Evolutionary conservation across 1,140 invertebrate species (phyloP).

Genomic region (Bombus confusus): DNA sequence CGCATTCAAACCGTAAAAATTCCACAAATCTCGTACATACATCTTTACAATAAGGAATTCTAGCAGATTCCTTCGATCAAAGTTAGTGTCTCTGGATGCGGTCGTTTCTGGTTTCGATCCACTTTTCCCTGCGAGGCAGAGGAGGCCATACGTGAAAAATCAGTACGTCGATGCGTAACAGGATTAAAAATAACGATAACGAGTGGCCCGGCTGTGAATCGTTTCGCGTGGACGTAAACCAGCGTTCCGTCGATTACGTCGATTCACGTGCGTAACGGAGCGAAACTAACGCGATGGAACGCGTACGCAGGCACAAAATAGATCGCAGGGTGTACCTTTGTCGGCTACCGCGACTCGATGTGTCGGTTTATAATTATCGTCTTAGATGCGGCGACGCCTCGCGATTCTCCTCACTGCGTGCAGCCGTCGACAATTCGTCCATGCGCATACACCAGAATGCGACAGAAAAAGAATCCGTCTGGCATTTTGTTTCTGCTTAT

Average conservation of each 20-base stretch:
- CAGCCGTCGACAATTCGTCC: background rate
- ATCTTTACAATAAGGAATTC: background rate
- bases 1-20: no score
- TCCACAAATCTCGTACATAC: background rate
- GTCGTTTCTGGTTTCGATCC: background rate
- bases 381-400: background rate
- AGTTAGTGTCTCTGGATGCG: background rate
- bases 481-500: background rate
- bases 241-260: conserved; percentile 25
- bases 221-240: conserved; percentile 15
- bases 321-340: conserved; percentile 50
- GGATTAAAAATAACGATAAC: conserved; percentile 31
- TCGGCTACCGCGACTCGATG: background rate
- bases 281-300: conserved; percentile 34
- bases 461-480: background rate
- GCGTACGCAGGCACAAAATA: conserved; percentile 43
- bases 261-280: conserved; percentile 19
- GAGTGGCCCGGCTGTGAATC: conserved; percentile 7
- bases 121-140: background rate
- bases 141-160: background rate
- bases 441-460: background rate
- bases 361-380: conserved; percentile 65
- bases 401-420: background rate
- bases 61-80: background rate
- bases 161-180: background rate